Evolutionary conservation across 2,888 invertebrate genomes (phyloP).

Genomic region (Tinea pellionella): DNA sequence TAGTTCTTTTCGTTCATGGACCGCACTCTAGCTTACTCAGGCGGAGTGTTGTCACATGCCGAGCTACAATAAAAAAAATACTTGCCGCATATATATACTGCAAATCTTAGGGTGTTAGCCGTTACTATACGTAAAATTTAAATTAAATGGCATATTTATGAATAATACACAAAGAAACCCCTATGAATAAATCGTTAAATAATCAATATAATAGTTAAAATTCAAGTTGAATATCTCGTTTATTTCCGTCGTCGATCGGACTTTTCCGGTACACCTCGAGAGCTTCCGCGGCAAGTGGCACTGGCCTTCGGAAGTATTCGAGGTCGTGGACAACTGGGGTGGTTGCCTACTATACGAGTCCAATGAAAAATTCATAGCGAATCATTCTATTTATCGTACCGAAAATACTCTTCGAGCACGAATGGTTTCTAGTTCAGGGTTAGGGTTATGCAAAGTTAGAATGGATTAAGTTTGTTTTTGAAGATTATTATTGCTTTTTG

Average conservation of each 20-base stretch:
- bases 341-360: not conserved
- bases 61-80: too few species aligned
- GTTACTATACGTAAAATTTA: too few species aligned
- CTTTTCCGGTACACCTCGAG: not conserved
- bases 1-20: too few species aligned
- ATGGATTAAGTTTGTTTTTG: too few species aligned
- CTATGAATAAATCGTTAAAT: not conserved
- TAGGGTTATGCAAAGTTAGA: not conserved
- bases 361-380: conserved; percentile 1
- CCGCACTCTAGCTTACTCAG: too few species aligned
- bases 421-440: conserved; percentile 10
- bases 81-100: too few species aligned
- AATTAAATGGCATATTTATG: too few species aligned
- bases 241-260: not conserved
- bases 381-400: not conserved
- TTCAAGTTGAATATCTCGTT: not conserved
- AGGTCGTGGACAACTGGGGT: not conserved
- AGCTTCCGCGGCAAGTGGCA: not conserved
- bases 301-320: not conserved
- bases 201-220: conserved; percentile 1
- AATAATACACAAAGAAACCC: not conserved
- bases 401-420: not conserved
- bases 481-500: too few species aligned
- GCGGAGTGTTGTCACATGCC: too few species aligned
- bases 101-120: too few species aligned